Evolutionary conservation across 2,113 vertebrate genomes (phyloP).

Genomic region (Cryptotis parvus): DNA sequence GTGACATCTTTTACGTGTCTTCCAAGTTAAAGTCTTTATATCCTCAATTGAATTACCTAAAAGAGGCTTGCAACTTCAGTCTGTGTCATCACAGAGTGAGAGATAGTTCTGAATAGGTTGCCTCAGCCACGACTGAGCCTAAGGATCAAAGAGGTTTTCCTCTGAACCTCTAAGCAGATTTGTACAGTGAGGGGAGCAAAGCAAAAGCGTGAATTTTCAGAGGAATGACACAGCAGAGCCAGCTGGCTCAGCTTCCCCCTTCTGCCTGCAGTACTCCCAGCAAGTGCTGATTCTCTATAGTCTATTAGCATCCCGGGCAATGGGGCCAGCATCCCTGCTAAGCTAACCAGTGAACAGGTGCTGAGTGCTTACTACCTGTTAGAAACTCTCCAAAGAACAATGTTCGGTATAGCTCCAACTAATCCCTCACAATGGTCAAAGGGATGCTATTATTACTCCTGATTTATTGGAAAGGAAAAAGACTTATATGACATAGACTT

Average conservation of each 20-base stretch:
- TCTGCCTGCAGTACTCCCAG: slow-evolving; percentile 34
- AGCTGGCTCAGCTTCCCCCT: slow-evolving; percentile 36
- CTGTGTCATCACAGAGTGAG: slow-evolving; percentile 39
- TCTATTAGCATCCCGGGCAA: slow-evolving; percentile 21
- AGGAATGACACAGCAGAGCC: slow-evolving; percentile 29
- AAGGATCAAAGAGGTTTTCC: slow-evolving; percentile 55
- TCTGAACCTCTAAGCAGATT: slow-evolving; percentile 49
- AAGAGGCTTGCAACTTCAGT: background rate
- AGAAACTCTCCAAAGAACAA: slow-evolving; percentile 2
- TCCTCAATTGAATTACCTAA: background rate
- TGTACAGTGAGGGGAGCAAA: slow-evolving; percentile 19
- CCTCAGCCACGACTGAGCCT: background rate
- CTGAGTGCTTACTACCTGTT: background rate
- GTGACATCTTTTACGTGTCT: slow-evolving; percentile 59
- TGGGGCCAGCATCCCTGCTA: background rate
- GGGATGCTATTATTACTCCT: background rate
- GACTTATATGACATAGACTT: no score
- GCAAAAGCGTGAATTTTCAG: background rate
- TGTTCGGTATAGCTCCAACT: background rate
- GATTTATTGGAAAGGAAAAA: background rate
- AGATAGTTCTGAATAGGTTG: background rate
- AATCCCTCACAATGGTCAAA: background rate
- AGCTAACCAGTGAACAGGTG: background rate
- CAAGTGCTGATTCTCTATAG: slow-evolving; percentile 23
- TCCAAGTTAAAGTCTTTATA: slow-evolving; percentile 49